These are phyloP conservation scores for Saguinus midas DNA, from an alignment of 2,113 vertebrate species.

Conservation along the genomic window DNA sequence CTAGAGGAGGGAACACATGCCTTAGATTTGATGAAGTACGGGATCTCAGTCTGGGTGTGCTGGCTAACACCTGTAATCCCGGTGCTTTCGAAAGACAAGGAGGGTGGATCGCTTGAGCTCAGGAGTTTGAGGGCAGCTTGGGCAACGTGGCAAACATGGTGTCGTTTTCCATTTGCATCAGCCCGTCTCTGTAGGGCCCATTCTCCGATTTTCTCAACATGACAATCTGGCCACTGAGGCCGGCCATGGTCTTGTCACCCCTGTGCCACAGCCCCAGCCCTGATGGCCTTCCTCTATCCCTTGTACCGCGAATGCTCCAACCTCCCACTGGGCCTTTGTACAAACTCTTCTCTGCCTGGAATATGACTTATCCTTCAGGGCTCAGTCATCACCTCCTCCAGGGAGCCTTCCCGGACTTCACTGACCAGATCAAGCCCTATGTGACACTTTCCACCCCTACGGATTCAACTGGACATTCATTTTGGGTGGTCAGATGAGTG, in stretches of 20 bases:
- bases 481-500: too few relatives aligned
- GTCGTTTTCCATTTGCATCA: not conserved
- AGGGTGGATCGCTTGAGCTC: too few relatives aligned
- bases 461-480: not conserved
- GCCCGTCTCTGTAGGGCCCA: not conserved
- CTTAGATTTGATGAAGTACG: not conserved
- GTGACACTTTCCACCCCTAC: not conserved
- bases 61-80: too few relatives aligned
- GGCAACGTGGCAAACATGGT: too few relatives aligned
- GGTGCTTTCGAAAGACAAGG: too few relatives aligned
- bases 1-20: not conserved
- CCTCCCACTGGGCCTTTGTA: not conserved
- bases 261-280: not conserved
- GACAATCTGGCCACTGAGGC: not conserved
- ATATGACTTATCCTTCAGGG: not conserved
- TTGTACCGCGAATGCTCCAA: not conserved
- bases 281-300: not conserved
- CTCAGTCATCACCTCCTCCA: not conserved
- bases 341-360: not conserved
- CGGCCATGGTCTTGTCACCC: not conserved
- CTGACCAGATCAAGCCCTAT: not conserved
- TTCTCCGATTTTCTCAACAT: not conserved
- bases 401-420: not conserved
- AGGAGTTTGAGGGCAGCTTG: too few relatives aligned
- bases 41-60: not conserved